Percentiles rank a stretch among this genome's conserved stretches.
These are phyloP conservation scores for Drosophila acutilabella DNA, from an alignment of 2,888 invertebrate species.

Conservation along the genomic window DNA sequence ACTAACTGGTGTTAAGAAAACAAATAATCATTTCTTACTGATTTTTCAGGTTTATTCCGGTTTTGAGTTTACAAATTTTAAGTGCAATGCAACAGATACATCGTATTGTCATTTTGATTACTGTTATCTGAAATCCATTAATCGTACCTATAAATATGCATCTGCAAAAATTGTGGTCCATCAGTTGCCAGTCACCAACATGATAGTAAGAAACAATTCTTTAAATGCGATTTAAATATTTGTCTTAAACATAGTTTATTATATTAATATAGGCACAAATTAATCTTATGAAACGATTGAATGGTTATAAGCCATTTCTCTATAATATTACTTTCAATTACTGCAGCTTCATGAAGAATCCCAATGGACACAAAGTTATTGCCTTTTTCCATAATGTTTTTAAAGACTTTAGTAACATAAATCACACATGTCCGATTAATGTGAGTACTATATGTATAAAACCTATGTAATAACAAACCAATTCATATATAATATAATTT, in stretches of 20 bases:
- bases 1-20: no score
- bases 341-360: neutral
- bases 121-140: constrained; percentile 35
- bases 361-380: neutral
- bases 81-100: constrained; percentile 21
- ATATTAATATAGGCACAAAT: constrained; percentile 24
- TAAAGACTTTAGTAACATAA: neutral
- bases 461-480: no score
- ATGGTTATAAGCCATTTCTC: constrained; percentile 26
- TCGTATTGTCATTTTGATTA: neutral
- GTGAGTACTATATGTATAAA: neutral
- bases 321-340: constrained; percentile 14
- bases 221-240: neutral
- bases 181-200: constrained; percentile 8
- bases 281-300: constrained; percentile 24
- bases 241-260: no score
- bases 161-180: constrained; percentile 4
- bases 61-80: constrained; percentile 43
- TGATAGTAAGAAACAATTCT: neutral
- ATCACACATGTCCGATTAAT: neutral
- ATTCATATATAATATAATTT: no score
- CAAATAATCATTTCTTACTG: neutral
- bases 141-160: constrained; percentile 37
- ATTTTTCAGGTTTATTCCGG: constrained; percentile 14
- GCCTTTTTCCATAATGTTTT: neutral